Evolutionary conservation across 2,797 vertebrate genomes (phyloP), one percentile per base, ranked within the genome.

Genomic region (Toxotes lorentzi): DNA sequence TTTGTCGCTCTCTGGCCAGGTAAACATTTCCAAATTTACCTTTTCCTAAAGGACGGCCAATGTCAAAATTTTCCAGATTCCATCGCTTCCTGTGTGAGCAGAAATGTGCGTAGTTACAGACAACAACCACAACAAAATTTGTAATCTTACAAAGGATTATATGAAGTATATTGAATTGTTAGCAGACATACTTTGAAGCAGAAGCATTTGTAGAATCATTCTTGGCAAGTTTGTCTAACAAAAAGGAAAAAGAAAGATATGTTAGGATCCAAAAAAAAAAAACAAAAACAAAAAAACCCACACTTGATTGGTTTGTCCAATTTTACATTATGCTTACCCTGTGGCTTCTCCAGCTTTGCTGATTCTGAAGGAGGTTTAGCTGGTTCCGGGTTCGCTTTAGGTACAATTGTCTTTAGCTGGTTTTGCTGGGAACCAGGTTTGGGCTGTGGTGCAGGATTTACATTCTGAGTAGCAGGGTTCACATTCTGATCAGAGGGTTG

Each of bases 21-120:
- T 99, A 99, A 32, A 99, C 98, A 6, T 98, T 99, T 13, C 98
- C 98, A 84, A 99, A 99, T 88, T 99, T 99, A 23, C 98, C 98
- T 89, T 99, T 99, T 30, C 98, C 98, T 68, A 99, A 91, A 2
- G 98, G 97, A 7, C 97, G 97, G 19, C 98, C 98, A 17, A 99
- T 97, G 86, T 99, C 98, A 92, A 99, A 99, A 24, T 99, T 97
- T 61, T 99, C 98, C 76, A 99, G 92, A 69, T 89, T 95, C 98
- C 98, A 99, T 0, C 96, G 96, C 74, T 95, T 96, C 84, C 97
- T 99, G 78, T 32, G 27, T 32, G 43, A 67, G 27, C 19, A 80
- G 41, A 84, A 53, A 24, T 1, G 3, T 4, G 32, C 21, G 12
- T 0, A 0, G 38, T 81, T 76, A 67, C 0, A 57, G 16, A 68